Evolutionary conservation across 2,888 invertebrate species (phyloP), one percentile per base, ranked within the genome.

Genomic region (Pherbina coryleti): DNA sequence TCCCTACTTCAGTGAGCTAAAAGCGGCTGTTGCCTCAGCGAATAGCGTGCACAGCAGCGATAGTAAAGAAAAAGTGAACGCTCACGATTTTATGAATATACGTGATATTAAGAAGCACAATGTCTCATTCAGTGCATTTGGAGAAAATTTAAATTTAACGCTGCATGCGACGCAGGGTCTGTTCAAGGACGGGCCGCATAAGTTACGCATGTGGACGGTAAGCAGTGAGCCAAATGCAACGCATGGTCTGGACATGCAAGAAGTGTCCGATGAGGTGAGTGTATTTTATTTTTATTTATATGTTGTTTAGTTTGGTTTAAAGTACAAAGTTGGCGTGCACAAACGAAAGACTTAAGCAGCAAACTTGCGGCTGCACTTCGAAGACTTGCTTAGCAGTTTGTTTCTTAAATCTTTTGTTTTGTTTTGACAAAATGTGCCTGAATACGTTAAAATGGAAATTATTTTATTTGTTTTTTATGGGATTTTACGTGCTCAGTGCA

Each of bases 91-190:
- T 9, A 19, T 57, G 22, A 81, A 84, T 82, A 75, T 86, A 79
- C 84, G 83, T 80, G 80, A 82, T 37, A 82, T 87, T 62, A 87
- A 88, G 71, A 90, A 91, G 76, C 92, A 92, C 84, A 93, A 93
- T 88, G 92, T 96, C 73, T 93, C 94, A 83, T 90, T 97, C 85
- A 93, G 93, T 86, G 97, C 95, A 75, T 97, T 97, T 85, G 97
- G 97, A 77, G 92, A 92, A 88, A 92, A 93, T 84, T 89, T 95
- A 85, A 93, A 94, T 87, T 91, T 97, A 85, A 93, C 92, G 83
- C 89, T 97, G 85, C 93, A 92, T 86, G 94, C 93, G 80, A 95
- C 95, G 74, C 92, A 94, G 81, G 94, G 95, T n/a, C 91, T 97
- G 79, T 92, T 96, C 87, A 94, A 94, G 84, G 93, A 93, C 72